Percentiles rank a stretch among this genome's conserved stretches.
Evolutionary conservation across 2,797 vertebrate genomes (phyloP).

Genomic region (Notoglanidium macrostoma): DNA sequence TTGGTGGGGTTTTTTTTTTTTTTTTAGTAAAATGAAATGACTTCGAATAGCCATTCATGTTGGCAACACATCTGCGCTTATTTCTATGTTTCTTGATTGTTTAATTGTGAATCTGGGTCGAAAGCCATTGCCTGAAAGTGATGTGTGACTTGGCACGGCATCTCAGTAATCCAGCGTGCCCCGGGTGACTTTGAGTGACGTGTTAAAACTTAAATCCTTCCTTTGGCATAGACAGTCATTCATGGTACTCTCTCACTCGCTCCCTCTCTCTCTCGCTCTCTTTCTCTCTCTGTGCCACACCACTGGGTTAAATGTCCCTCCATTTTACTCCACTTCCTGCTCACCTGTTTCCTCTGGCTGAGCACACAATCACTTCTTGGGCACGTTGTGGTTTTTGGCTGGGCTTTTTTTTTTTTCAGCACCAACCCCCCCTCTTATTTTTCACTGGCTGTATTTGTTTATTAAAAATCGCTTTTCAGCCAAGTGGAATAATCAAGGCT

Average conservation of each 20-base stretch:
- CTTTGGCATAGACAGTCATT: conserved; percentile 35
- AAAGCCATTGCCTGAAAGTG: background rate
- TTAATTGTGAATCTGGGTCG: background rate
- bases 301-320: conserved; percentile 60
- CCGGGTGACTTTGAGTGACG: background rate
- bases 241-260: background rate
- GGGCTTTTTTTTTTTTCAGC: conserved; percentile 50
- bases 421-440: conserved; percentile 62
- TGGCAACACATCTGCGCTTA: background rate
- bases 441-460: conserved; percentile 55
- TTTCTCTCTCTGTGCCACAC: background rate
- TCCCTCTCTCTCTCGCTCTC: background rate
- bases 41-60: background rate
- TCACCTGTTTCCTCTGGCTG: conserved; percentile 74
- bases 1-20: background rate
- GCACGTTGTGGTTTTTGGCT: conserved; percentile 70
- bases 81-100: no score
- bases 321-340: conserved; percentile 62
- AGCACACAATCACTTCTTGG: conserved; percentile 59
- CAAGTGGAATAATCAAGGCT: conserved; percentile 33
- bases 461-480: conserved; percentile 54
- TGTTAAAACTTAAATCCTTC: conserved; percentile 9
- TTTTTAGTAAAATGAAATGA: background rate
- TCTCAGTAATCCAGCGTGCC: background rate
- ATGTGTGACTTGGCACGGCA: conserved; percentile 14